Percentiles rank a stretch among this genome's conserved stretches.
phyloP scores from a whole-genome alignment of 2,797 vertebrate species.

The Novumbra hubbsi region DNA sequence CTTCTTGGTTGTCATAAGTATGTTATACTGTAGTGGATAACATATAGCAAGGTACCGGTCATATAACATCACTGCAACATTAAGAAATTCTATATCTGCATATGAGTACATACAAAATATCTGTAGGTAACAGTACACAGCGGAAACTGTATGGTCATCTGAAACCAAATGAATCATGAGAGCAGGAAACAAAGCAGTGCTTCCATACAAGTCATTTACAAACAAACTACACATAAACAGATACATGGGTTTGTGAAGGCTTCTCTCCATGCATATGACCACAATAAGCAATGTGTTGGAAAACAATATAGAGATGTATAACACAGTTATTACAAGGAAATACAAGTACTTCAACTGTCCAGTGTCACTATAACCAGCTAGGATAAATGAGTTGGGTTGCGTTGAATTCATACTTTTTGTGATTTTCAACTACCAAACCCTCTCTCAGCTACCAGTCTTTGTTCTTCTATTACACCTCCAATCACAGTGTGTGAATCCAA shows the following conservation, averaged over 20 bases:
- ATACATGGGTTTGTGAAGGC: slow-evolving; percentile 8
- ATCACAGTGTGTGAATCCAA: too few species aligned
- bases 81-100: slow-evolving; percentile 14
- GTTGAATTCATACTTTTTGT: slow-evolving; percentile 49
- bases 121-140: too few species aligned
- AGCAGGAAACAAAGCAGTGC: too few species aligned
- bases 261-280: too few species aligned
- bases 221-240: slow-evolving; percentile 17
- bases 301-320: too few species aligned
- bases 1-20: slow-evolving; percentile 37
- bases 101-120: slow-evolving; percentile 29
- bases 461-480: too few species aligned
- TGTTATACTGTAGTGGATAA: not conserved
- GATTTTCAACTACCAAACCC: too few species aligned
- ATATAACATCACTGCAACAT: slow-evolving; percentile 27
- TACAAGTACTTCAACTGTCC: slow-evolving; percentile 23
- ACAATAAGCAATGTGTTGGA: too few species aligned
- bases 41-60: slow-evolving; percentile 63
- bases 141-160: too few species aligned
- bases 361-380: slow-evolving; percentile 38
- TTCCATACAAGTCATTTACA: not conserved
- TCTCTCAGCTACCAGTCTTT: too few species aligned
- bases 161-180: too few species aligned
- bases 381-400: slow-evolving; percentile 39
- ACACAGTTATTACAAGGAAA: too few species aligned